Evolutionary conservation across 2,888 invertebrate genomes (phyloP).

Genomic region (Caenorhabditis angaria): DNA sequence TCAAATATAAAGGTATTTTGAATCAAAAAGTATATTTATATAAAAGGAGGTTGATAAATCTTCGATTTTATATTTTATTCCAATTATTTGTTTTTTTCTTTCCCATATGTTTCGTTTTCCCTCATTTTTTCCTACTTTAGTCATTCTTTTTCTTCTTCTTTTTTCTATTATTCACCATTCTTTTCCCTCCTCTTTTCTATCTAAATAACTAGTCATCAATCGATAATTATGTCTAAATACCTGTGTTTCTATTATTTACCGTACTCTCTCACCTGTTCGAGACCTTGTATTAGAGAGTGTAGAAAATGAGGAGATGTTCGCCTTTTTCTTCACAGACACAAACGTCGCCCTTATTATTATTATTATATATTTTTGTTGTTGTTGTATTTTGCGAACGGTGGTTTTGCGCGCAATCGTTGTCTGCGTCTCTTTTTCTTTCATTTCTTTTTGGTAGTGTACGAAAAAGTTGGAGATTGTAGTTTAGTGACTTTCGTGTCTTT

Average conservation of each 20-base stretch:
- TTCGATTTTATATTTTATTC: too few species aligned
- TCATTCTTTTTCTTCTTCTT: not conserved
- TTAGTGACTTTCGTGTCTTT: not conserved
- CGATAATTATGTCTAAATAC: not conserved
- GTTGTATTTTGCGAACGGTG: constrained; percentile 4
- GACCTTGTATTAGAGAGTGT: not conserved
- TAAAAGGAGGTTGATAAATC: too few species aligned
- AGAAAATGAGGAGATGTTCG: not conserved
- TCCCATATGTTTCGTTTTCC: not conserved
- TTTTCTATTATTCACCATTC: too few species aligned
- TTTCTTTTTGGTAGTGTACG: not conserved
- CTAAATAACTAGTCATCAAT: constrained; percentile 1
- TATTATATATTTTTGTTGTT: not conserved
- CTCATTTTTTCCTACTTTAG: not conserved
- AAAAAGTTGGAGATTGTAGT: not conserved
- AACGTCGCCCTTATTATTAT: not conserved
- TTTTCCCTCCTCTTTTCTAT: not conserved
- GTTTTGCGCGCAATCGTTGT: constrained; percentile 1
- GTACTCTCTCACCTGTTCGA: not conserved
- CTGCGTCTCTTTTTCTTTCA: not conserved
- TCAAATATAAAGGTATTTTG: too few species aligned
- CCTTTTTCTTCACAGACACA: not conserved
- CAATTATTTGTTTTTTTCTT: not conserved
- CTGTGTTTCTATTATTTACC: not conserved
- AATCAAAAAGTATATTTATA: too few species aligned